phyloP scores from a whole-genome alignment of 2,797 vertebrate genomes.

The Chloroceryle amazona region DNA sequence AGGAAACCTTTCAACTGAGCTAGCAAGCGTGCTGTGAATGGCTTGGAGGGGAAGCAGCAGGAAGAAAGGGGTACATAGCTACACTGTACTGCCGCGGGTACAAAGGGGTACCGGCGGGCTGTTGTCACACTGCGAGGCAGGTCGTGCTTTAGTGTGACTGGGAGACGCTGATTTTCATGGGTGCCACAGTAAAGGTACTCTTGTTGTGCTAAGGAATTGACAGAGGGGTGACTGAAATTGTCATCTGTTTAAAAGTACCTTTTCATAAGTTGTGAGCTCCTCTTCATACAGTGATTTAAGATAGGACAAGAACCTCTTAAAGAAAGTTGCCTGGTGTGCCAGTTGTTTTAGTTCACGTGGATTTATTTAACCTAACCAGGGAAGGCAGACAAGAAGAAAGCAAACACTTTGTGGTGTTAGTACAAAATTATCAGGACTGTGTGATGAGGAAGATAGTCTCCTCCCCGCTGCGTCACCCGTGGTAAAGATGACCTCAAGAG shows the following conservation, averaged over 20 bases:
- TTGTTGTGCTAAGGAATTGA: background rate
- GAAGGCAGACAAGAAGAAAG: background rate
- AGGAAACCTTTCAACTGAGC: background rate
- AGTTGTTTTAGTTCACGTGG: background rate
- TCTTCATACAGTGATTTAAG: background rate
- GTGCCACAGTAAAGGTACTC: too few relatives aligned
- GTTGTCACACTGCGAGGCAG: background rate
- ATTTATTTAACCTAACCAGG: background rate
- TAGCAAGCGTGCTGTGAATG: background rate
- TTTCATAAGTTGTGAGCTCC: background rate
- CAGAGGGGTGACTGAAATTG: background rate
- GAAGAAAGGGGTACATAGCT: background rate
- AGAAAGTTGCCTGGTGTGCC: background rate
- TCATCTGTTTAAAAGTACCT: background rate
- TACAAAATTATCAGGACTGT: background rate
- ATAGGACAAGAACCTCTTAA: background rate
- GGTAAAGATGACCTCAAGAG: background rate
- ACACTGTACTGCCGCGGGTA: rapidly evolving
- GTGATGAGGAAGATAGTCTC: background rate
- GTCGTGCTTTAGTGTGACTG: background rate
- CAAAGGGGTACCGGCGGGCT: background rate
- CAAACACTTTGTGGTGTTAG: background rate
- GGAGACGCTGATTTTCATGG: background rate
- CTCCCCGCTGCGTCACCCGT: rapidly evolving
- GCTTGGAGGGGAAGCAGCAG: background rate